These are phyloP conservation scores for Wasmannia auropunctata DNA, from an alignment of 1,140 invertebrate species.

Conservation along the genomic window DNA sequence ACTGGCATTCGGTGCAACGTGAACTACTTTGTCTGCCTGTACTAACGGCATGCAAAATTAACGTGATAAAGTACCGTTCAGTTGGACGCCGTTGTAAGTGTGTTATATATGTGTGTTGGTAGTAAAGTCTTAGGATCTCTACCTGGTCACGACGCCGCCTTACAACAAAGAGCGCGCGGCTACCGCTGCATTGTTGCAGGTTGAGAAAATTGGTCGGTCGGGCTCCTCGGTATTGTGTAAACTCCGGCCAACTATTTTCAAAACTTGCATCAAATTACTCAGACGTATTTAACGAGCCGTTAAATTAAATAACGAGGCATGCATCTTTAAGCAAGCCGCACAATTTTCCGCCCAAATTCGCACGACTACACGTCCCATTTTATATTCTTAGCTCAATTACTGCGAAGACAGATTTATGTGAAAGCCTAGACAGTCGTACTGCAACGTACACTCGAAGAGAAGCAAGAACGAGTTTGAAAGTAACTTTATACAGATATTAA, in stretches of 20 bases:
- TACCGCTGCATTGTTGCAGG: constrained; percentile 39
- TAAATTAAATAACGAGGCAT: not conserved
- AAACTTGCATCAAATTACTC: constrained; percentile 11
- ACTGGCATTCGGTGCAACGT: not conserved
- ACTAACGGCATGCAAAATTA: constrained; percentile 51
- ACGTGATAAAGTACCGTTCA: constrained; percentile 43
- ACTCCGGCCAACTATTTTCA: constrained; percentile 16
- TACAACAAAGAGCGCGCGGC: constrained; percentile 20
- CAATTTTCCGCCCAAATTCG: not conserved
- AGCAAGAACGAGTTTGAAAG: not conserved
- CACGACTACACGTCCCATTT: not conserved
- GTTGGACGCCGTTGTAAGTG: constrained; percentile 1
- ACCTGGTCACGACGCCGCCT: constrained; percentile 24
- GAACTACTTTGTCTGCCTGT: constrained; percentile 5
- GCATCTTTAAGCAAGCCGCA: not conserved
- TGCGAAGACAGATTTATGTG: no score
- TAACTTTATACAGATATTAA: not conserved
- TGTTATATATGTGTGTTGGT: constrained; percentile 3
- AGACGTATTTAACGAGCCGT: constrained; percentile 5
- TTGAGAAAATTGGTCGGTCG: constrained; percentile 45
- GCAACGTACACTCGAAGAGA: not conserved
- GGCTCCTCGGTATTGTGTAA: constrained; percentile 1
- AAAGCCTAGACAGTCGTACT: not conserved
- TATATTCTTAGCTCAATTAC: not conserved
- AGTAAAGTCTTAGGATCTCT: constrained; percentile 26